Percentiles rank a stretch among this genome's conserved stretches.
These are phyloP conservation scores for Sphaerodactylus townsendi DNA, from an alignment of 2,113 vertebrate species.

Conservation along the genomic window DNA sequence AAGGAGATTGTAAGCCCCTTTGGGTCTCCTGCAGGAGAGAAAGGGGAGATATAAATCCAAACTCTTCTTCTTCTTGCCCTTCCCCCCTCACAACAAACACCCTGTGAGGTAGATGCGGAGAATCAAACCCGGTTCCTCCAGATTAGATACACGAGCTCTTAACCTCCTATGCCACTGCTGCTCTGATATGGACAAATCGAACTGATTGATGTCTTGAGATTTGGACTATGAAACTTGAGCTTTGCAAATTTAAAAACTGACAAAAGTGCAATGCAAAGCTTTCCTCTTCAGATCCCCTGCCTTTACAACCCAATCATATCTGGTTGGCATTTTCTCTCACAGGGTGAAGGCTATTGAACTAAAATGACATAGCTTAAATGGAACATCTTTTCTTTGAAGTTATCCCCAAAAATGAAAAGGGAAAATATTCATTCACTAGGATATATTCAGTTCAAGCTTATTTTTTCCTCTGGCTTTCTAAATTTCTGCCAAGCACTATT, in stretches of 20 bases:
- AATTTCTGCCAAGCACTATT: conserved; percentile 14
- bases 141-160: no score
- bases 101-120: no score
- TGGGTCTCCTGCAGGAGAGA: no score
- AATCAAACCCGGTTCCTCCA: no score
- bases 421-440: conserved; percentile 12
- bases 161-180: no score
- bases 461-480: conserved; percentile 8
- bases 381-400: conserved; percentile 29
- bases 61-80: no score
- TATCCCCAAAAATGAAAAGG: neutral
- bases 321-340: conserved; percentile 16
- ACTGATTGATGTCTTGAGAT: neutral
- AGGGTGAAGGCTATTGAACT: conserved; percentile 24
- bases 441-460: neutral
- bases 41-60: no score
- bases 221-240: neutral
- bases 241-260: neutral
- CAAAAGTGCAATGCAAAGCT: neutral
- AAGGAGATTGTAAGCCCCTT: no score
- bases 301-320: conserved; percentile 8
- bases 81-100: no score
- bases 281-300: neutral
- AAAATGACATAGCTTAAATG: conserved; percentile 14
- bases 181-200: neutral